Base-by-base conservation (phyloP, 2,888 invertebrate genomes). In the Alitta virens region DNA sequence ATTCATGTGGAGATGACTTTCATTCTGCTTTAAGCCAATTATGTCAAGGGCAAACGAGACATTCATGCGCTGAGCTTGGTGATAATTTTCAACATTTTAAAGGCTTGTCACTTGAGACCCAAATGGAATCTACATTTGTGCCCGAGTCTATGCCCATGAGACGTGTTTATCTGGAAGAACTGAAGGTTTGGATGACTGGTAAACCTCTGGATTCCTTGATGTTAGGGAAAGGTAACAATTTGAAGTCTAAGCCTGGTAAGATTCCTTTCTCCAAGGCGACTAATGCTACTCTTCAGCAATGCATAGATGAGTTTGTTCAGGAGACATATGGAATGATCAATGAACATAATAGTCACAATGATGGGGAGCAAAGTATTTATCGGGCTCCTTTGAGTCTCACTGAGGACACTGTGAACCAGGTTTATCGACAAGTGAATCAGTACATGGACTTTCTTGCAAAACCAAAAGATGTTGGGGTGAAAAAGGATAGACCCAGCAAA, bases 101-200 rank as follows among this genome's bases (percentile, higher is more conserved):
- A n/a, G 53, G 58, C 27, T 51, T 64, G 25, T 64, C 62, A n/a
- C 50, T 58, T 16, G 55, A 50, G 3, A 62, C 62, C 1, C 64
- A 64, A 53, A 23, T 64, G 14, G 64, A 64, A 51, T 42, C 54
- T 54, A 54, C 57, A 18, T 62, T 64, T 40, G 50, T 40, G 12
- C 23, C 9, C 2, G 59, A 59, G 23, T 59, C 59, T 33, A 51
- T 25, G 18, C 33, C 54, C 27, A 58, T 62, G 26, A 57, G 54
- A 54, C 53, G 59, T 2, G 43, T 54, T 25, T 62, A 62, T 3
- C 40, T 62, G 23, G 64, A 64, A n/a, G 56, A 40, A 14, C 42
- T 62, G 7, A 52, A 49, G 40, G 58, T 58, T 1, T 64, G 64
- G 64, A 27, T 64, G 50, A 58, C 33, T 2, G 21, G 55, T 14